phyloP scores from a whole-genome alignment of 2,888 invertebrate genomes.

The Folsomia manolachei region DNA sequence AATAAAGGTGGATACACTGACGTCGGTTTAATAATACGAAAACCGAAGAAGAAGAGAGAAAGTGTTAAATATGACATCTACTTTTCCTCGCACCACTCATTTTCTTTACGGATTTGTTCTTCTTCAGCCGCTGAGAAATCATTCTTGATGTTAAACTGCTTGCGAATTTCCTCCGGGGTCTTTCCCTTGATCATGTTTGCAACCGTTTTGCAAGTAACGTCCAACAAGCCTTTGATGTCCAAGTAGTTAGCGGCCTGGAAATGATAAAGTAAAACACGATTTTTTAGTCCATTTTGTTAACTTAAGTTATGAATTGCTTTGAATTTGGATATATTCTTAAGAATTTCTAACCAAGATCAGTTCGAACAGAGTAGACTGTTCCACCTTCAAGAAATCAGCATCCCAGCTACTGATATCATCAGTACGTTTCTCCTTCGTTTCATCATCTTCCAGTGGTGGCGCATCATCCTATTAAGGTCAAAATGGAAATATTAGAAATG shows the following conservation, averaged over 20 bases:
- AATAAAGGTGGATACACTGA: too few species aligned
- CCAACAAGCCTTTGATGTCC: conserved; percentile 89
- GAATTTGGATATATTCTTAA: conserved; percentile 2
- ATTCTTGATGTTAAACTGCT: conserved; percentile 94
- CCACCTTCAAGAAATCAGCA: conserved; percentile 97
- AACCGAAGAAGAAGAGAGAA: too few species aligned
- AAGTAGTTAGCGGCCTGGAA: conserved; percentile 88
- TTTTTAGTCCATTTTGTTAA: not conserved
- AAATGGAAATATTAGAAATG: too few species aligned
- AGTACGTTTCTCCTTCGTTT: conserved; percentile 93
- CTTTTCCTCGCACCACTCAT: conserved; percentile 90
- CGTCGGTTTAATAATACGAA: too few species aligned
- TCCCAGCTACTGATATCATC: conserved; percentile 99
- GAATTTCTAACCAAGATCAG: conserved; percentile 67
- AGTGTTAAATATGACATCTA: conserved; percentile 57
- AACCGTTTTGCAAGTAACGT: conserved; percentile 96
- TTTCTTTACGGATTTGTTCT: conserved; percentile 94
- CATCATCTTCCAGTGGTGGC: conserved; percentile 92
- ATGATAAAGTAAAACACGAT: conserved; percentile 19
- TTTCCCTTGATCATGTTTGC: conserved; percentile 99
- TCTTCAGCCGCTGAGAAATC: conserved; percentile 94
- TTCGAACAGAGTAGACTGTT: conserved; percentile 94
- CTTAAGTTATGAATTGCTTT: not conserved
- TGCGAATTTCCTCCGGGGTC: conserved; percentile 92
- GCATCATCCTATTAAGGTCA: conserved; percentile 69